These are phyloP conservation scores for Sparus aurata DNA, from an alignment of 2,797 vertebrate genomes.

Conservation along the genomic window DNA sequence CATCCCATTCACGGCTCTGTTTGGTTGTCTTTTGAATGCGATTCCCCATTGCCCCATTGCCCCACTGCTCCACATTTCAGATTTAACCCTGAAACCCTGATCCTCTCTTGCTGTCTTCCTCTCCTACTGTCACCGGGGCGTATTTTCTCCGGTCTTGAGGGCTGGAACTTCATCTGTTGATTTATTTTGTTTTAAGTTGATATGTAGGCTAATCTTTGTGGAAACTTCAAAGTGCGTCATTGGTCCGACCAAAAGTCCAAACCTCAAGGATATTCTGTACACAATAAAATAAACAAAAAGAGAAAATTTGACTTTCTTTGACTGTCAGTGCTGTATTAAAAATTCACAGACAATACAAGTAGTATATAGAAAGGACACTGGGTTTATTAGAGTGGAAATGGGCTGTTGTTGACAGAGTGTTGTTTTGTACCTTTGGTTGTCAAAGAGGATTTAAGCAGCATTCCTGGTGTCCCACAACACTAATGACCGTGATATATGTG, in stretches of 20 bases:
- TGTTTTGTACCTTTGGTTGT: constrained; percentile 19
- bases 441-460: constrained; percentile 16
- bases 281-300: not conserved
- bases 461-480: constrained; percentile 8
- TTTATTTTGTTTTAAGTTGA: not conserved
- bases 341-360: too few species aligned
- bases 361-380: too few species aligned
- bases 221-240: not conserved
- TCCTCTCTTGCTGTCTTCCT: not conserved
- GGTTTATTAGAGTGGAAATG: too few species aligned
- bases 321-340: too few species aligned
- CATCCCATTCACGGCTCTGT: not conserved
- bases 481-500: constrained; percentile 44
- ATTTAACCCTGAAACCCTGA: constrained; percentile 37
- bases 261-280: not conserved
- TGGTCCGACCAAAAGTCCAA: not conserved
- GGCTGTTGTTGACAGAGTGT: not conserved
- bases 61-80: constrained; percentile 29
- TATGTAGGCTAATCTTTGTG: not conserved
- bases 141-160: not conserved
- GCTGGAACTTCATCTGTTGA: not conserved
- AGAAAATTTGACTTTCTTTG: too few species aligned
- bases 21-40: not conserved
- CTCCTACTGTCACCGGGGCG: not conserved
- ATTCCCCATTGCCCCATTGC: not conserved